Evolutionary conservation across 2,113 vertebrate genomes (phyloP), one percentile per base, ranked within the genome.

Genomic region (Cacatua alba): DNA sequence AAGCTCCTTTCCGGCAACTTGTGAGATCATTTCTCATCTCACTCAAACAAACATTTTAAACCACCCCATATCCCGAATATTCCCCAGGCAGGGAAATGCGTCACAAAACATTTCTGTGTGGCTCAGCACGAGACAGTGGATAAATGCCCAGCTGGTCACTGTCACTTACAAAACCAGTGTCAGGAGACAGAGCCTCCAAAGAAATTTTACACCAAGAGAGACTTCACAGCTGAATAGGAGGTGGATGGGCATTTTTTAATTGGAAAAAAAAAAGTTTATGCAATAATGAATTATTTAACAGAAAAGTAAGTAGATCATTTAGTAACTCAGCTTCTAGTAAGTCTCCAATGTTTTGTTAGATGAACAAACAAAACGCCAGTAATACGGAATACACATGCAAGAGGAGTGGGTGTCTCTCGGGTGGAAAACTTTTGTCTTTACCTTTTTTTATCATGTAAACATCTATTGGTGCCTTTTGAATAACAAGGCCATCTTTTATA

Each of bases 41-140:
- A 86, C 81, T 65, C 51, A 89, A 94, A 81, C 21, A 70, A 87
- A 70, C 9, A 68, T 53, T 96, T 94, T n/a, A 78, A 86, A 82
- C 16, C 31, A 82, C 31, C 11, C 48, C 20, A 41, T 49, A 88
- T 33, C n/a, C 29, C 1, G 4, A 19, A 78, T 71, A 86, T 83
- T 81, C 43, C 76, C 49, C 0, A 0, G 44, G 31, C 41, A 62
- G n/a, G 24, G 31, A 35, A 35, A 35, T 35, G 35, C 35, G 7
- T 35, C 35, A 35, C 35, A 53, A 77, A 92, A 57, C 25, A 72
- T 31, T 28, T 52, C 52, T 29, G 7, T 37, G 37, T 37, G 37
- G 37, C 37, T 37, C 37, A 37, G 37, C 37, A 37, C 10, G 37
- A 37, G 37, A 37, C 37, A 37, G 37, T 37, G 37, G 7, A 51